A percentile compares a stretch with the other conserved stretches of the same genome.
phyloP scores from a whole-genome alignment of 2,797 vertebrate genomes.

The Rhynchonycteris naso region DNA sequence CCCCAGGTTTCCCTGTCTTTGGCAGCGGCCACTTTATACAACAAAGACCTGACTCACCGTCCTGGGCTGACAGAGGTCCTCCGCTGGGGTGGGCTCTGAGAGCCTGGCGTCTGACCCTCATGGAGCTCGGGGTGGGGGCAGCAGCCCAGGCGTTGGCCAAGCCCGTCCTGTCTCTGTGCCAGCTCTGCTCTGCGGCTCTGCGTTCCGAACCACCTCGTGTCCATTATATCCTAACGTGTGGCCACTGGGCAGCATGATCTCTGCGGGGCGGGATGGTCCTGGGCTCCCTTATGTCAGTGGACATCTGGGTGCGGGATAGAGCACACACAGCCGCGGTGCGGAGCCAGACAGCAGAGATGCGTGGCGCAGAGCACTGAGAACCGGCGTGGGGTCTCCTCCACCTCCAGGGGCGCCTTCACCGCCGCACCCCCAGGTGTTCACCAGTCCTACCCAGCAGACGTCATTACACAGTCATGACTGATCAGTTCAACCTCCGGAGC shows the following conservation, averaged over 20 bases:
- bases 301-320: background rate
- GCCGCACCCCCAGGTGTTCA: no score
- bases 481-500: no score
- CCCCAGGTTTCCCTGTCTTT: background rate
- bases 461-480: no score
- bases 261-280: background rate
- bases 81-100: rapidly evolving
- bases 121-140: no score
- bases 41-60: background rate
- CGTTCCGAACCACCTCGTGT: background rate
- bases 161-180: rapidly evolving
- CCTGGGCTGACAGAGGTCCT: no score
- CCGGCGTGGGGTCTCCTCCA: no score
- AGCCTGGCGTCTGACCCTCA: background rate
- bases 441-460: no score
- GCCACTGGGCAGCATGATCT: rapidly evolving
- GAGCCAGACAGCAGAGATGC: rapidly evolving
- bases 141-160: rapidly evolving
- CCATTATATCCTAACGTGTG: background rate
- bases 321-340: no score
- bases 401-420: no score
- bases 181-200: background rate
- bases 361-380: no score
- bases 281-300: background rate
- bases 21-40: background rate